Conservation (phyloP, 2,113 vertebrate species). For the Pseudorasbora parva region DNA sequence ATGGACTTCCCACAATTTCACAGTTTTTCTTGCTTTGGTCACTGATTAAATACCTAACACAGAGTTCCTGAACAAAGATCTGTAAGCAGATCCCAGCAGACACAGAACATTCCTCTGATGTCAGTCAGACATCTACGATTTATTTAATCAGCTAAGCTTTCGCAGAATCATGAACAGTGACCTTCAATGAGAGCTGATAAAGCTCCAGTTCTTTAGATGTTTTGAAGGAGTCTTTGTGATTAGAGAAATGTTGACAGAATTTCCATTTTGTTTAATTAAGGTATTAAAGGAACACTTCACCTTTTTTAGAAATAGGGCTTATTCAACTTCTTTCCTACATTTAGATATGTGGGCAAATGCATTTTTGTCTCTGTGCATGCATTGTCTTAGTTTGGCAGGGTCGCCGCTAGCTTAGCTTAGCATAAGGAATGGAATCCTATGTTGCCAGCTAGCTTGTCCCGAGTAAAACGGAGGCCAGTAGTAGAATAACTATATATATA, state of each 20-base stretch:
- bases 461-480: no score
- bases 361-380: no score
- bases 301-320: no score
- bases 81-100: background rate
- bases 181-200: background rate
- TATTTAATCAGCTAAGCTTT: background rate
- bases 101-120: background rate
- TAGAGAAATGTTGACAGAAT: background rate
- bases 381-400: no score
- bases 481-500: no score
- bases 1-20: conserved; percentile 14
- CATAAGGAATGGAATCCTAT: no score
- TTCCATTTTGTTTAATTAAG: background rate
- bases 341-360: no score
- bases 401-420: no score
- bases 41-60: background rate
- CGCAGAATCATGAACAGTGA: background rate
- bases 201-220: background rate
- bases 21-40: conserved; percentile 39
- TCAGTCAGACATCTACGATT: background rate
- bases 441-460: no score
- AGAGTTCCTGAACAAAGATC: background rate
- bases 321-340: no score
- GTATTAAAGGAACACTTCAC: no score
- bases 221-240: background rate